A percentile compares a stretch with the other conserved stretches of the same genome.
phyloP scores from a whole-genome alignment of 2,797 vertebrate species.

The Sebastes oblongus region DNA sequence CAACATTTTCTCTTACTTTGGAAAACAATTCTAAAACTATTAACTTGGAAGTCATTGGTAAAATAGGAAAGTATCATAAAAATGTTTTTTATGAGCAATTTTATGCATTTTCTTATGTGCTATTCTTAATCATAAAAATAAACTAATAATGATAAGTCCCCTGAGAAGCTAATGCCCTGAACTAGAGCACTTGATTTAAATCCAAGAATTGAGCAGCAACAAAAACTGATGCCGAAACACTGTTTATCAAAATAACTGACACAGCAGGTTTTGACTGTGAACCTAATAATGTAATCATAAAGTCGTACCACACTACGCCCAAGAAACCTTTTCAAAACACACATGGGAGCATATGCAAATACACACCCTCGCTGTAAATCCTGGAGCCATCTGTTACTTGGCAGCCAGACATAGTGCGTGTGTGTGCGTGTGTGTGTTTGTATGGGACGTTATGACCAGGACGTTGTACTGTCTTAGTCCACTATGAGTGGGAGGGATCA shows the following conservation, averaged over 20 bases:
- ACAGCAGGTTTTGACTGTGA: background rate
- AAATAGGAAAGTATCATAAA: background rate
- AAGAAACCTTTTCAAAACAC: slow-evolving; percentile 23
- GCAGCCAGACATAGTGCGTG: slow-evolving; percentile 22
- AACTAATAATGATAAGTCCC: background rate
- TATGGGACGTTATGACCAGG: background rate
- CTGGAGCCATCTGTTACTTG: slow-evolving; percentile 64
- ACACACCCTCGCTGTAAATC: slow-evolving; percentile 53
- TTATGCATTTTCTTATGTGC: background rate
- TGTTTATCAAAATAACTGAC: background rate
- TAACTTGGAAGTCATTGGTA: background rate
- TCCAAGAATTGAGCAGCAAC: background rate
- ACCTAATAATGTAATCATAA: background rate
- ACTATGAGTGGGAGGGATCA: slow-evolving; percentile 17
- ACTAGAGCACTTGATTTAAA: background rate
- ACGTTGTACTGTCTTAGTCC: slow-evolving; percentile 14
- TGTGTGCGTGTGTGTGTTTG: background rate
- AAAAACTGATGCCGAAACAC: background rate
- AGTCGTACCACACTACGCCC: background rate
- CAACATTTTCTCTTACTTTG: background rate
- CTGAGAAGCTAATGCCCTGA: background rate
- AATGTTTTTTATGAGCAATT: background rate
- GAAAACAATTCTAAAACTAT: no score
- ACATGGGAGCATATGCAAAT: slow-evolving; percentile 36
- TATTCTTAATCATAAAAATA: background rate